These are phyloP conservation scores for Coluber constrictor DNA, from an alignment of 2,797 vertebrate species.

Conservation along the genomic window DNA sequence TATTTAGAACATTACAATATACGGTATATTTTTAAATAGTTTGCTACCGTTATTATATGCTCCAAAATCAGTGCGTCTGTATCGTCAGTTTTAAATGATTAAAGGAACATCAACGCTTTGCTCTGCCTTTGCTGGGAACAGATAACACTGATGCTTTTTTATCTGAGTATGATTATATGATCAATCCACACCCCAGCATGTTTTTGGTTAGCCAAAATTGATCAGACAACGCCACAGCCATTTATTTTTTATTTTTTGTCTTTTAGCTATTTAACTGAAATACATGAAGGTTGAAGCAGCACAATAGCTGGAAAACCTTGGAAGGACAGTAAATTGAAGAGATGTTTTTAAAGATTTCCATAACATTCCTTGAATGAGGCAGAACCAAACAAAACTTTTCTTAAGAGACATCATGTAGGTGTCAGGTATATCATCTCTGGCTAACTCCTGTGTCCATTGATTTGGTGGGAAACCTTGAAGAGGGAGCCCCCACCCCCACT, in stretches of 20 bases:
- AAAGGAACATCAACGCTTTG: neutral
- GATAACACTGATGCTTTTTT: neutral
- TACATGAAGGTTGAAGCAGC: neutral
- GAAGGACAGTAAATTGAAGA: neutral
- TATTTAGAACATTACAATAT: neutral
- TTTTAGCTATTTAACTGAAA: neutral
- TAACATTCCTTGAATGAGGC: neutral
- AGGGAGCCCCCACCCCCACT: rapidly evolving
- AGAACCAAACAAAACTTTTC: neutral
- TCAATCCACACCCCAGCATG: neutral
- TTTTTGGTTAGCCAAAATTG: neutral
- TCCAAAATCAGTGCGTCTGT: neutral
- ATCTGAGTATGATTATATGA: neutral
- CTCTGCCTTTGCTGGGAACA: neutral
- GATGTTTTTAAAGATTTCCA: neutral
- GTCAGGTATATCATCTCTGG: neutral
- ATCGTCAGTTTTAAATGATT: neutral
- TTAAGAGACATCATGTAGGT: neutral
- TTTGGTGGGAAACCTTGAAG: neutral
- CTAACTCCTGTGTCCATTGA: neutral
- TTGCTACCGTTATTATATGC: neutral
- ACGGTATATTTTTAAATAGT: neutral
- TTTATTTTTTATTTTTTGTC: neutral
- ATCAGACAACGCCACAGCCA: neutral
- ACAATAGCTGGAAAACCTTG: neutral